Conservation (phyloP, 2,888 invertebrate species). For the Octonoba sinensis region DNA sequence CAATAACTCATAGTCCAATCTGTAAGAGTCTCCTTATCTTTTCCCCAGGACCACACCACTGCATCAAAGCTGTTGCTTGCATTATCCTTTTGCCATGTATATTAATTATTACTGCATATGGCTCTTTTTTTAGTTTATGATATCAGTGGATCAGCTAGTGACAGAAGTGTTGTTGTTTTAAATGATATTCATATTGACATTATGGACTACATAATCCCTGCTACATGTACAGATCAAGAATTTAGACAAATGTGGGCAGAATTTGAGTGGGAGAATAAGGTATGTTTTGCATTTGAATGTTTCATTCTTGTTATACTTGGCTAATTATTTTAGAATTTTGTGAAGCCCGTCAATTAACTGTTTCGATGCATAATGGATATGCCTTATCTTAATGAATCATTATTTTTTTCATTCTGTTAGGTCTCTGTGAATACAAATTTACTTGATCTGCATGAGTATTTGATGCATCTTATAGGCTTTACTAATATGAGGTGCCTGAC, state of each 20-base stretch:
- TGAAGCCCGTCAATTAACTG: background rate
- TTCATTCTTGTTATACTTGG: background rate
- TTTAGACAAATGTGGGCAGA: slow-evolving; percentile 99
- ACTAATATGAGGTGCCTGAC: slow-evolving; percentile 99
- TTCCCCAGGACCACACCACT: too few species aligned
- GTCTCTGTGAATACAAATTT: slow-evolving; percentile 93
- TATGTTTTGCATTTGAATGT: slow-evolving; percentile 67
- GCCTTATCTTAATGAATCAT: background rate
- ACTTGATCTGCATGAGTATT: slow-evolving; percentile 91
- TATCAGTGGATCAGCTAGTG: slow-evolving; percentile 90
- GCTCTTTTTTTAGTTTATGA: slow-evolving; percentile 84
- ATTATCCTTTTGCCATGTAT: too few species aligned
- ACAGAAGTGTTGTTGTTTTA: slow-evolving; percentile 96
- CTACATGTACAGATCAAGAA: slow-evolving; percentile 92
- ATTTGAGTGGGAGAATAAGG: slow-evolving; percentile 99
- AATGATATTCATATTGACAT: slow-evolving; percentile 99
- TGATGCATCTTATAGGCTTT: slow-evolving; percentile 89
- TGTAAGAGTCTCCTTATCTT: too few species aligned
- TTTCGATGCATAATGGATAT: background rate
- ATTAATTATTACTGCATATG: too few species aligned
- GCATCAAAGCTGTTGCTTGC: too few species aligned
- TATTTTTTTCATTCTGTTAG: slow-evolving; percentile 64
- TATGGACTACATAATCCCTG: slow-evolving; percentile 99
- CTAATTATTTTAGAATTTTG: too few species aligned
- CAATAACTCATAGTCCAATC: too few species aligned